These are phyloP conservation scores for Lepisosteus oculatus DNA, from an alignment of 2,113 vertebrate genomes.

Conservation along the genomic window DNA sequence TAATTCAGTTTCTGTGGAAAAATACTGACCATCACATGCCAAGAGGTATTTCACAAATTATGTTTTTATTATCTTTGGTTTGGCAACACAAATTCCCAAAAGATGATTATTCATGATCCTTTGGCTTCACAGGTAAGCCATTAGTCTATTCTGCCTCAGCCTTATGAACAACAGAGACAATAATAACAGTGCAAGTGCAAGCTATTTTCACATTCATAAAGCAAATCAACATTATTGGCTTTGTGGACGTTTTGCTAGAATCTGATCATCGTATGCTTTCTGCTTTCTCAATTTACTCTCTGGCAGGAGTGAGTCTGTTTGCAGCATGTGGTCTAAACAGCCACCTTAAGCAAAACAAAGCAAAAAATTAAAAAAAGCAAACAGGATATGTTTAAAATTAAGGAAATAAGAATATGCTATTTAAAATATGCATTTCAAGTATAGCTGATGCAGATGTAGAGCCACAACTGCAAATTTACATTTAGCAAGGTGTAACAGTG, in stretches of 20 bases:
- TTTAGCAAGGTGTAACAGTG: no score
- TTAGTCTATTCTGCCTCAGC: not conserved
- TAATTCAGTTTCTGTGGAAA: no score
- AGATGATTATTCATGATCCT: not conserved
- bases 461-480: no score
- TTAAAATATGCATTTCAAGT: no score
- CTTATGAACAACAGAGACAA: not conserved
- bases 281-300: not conserved
- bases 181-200: slow-evolving; percentile 1
- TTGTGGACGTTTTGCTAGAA: not conserved
- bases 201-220: not conserved
- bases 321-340: not conserved
- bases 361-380: not conserved
- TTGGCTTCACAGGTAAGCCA: not conserved
- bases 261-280: not conserved
- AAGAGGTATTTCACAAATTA: no score
- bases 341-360: not conserved
- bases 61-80: no score
- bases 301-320: not conserved
- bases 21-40: no score
- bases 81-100: not conserved
- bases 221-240: slow-evolving; percentile 3
- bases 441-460: no score
- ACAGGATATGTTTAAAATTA: no score
- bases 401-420: no score